A percentile compares a stretch with the other conserved stretches of the same genome.
Conservation (phyloP, 1,140 invertebrate genomes). For the Ephestia elutella region DNA sequence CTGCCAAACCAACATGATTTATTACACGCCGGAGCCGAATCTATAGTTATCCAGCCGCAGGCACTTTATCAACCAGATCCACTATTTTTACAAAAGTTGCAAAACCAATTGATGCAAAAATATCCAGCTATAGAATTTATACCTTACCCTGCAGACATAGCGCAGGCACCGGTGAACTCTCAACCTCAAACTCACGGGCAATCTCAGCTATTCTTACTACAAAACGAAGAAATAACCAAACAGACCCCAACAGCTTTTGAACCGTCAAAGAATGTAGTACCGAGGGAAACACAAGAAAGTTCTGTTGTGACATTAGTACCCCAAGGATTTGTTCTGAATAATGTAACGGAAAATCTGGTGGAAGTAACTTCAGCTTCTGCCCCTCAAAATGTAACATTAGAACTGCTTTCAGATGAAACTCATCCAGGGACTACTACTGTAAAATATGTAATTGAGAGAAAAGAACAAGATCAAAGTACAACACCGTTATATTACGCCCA, state of each 20-base stretch:
- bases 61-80: constrained; percentile 59
- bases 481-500: constrained; percentile 59
- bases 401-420: constrained; percentile 34
- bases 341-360: constrained; percentile 41
- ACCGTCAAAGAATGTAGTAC: constrained; percentile 42
- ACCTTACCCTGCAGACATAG: constrained; percentile 40
- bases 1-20: constrained; percentile 46
- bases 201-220: constrained; percentile 35
- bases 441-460: constrained; percentile 40
- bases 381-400: constrained; percentile 38
- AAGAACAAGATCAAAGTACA: constrained; percentile 36
- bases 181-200: constrained; percentile 50
- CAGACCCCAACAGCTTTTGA: constrained; percentile 43
- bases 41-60: constrained; percentile 50
- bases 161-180: constrained; percentile 50
- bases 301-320: constrained; percentile 42
- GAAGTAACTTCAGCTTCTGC: constrained; percentile 30
- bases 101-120: constrained; percentile 54
- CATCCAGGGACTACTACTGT: constrained; percentile 38
- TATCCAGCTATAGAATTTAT: constrained; percentile 54
- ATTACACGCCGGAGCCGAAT: constrained; percentile 46
- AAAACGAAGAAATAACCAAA: constrained; percentile 66
- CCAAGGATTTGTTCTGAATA: constrained; percentile 39
- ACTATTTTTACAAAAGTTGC: constrained; percentile 56
- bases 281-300: constrained; percentile 53